Conservation (phyloP, 2,888 invertebrate genomes). For the Scaptomyza tumidula region DNA sequence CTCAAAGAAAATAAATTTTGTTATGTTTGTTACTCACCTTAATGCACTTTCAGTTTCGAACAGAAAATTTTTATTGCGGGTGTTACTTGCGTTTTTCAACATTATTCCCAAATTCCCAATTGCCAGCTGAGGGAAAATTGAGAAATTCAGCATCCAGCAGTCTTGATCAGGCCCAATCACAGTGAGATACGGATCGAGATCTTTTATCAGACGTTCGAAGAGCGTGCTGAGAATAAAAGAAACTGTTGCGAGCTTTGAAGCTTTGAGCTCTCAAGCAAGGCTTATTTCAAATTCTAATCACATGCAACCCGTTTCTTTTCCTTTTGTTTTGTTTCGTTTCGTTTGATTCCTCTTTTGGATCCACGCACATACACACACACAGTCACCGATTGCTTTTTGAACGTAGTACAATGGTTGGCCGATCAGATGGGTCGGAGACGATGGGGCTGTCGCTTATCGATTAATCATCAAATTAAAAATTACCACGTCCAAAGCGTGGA, state of each 20-base stretch:
- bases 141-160: slow-evolving; percentile 27
- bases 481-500: slow-evolving; percentile 72
- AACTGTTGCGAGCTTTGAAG: slow-evolving; percentile 44
- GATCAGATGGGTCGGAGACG: slow-evolving; percentile 29
- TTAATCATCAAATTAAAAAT: slow-evolving; percentile 79
- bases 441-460: slow-evolving; percentile 76
- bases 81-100: slow-evolving; percentile 44
- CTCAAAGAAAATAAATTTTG: slow-evolving; percentile 12
- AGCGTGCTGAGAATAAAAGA: slow-evolving; percentile 54
- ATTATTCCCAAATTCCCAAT: background rate
- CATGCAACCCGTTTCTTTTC: slow-evolving; percentile 66
- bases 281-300: slow-evolving; percentile 80
- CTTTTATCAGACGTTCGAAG: slow-evolving; percentile 53
- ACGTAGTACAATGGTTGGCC: slow-evolving; percentile 67
- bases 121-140: slow-evolving; percentile 25
- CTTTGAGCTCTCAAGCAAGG: slow-evolving; percentile 31
- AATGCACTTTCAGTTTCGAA: slow-evolving; percentile 67
- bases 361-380: slow-evolving; percentile 1
- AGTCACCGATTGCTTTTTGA: slow-evolving; percentile 22
- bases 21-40: background rate
- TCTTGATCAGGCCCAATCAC: slow-evolving; percentile 35
- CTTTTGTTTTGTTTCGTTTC: slow-evolving; percentile 34
- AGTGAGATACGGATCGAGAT: slow-evolving; percentile 43
- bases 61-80: slow-evolving; percentile 52
- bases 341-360: slow-evolving; percentile 8